Percentiles rank a stretch among this genome's conserved stretches.
phyloP scores from a whole-genome alignment of 2,113 vertebrate genomes.

The Bambusicola thoracicus region DNA sequence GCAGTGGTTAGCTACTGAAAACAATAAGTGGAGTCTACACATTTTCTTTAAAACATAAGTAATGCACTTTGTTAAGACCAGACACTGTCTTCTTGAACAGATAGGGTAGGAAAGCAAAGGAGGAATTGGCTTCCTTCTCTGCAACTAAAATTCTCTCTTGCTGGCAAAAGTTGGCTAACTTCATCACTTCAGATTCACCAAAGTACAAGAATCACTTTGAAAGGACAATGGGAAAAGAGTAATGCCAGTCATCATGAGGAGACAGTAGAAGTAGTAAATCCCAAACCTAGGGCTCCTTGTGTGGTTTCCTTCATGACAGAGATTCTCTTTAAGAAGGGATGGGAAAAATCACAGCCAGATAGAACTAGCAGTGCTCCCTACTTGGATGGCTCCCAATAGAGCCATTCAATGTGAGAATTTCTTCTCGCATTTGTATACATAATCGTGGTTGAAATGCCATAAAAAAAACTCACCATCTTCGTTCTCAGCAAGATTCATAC shows the following conservation, averaged over 20 bases:
- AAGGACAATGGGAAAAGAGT: accelerated
- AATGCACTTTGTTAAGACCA: background rate
- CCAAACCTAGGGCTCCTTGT: background rate
- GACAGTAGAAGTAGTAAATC: background rate
- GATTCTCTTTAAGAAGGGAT: background rate
- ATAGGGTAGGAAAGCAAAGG: background rate
- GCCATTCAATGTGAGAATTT: background rate
- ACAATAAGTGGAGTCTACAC: background rate
- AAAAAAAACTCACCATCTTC: background rate
- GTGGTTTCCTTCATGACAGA: background rate
- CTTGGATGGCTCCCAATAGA: background rate
- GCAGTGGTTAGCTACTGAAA: background rate
- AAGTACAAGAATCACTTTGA: background rate
- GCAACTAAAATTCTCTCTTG: background rate
- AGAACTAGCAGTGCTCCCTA: background rate
- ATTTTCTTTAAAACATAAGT: background rate
- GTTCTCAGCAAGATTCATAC: background rate
- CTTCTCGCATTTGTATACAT: background rate
- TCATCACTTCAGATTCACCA: accelerated
- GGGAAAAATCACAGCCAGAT: background rate
- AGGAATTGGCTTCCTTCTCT: background rate
- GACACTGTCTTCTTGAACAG: background rate
- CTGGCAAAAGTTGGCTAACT: background rate
- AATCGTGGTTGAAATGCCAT: background rate
- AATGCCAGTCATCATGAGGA: background rate